Evolutionary conservation across 2,888 invertebrate genomes (phyloP).

Genomic region (Synanthedon formicaeformis): DNA sequence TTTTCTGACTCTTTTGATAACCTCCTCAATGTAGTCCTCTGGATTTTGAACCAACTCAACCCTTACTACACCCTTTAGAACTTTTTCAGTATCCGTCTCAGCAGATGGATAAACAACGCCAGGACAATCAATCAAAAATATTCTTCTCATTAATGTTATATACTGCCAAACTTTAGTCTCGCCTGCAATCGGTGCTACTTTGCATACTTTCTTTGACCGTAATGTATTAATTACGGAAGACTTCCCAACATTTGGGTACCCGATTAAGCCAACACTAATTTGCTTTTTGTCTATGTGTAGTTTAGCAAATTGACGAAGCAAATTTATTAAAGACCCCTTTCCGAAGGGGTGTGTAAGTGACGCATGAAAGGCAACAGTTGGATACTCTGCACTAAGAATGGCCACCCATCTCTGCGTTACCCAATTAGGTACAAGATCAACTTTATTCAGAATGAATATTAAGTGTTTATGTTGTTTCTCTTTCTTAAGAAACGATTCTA

Average conservation of each 20-base stretch:
- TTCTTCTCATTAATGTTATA: conserved; percentile 96
- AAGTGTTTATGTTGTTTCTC: conserved; percentile 98
- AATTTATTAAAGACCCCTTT: conserved; percentile 96
- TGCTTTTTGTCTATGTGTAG: conserved; percentile 97
- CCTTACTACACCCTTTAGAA: conserved; percentile 97
- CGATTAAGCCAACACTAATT: conserved; percentile 98
- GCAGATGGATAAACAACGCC: conserved; percentile 98
- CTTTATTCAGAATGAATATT: conserved; percentile 97
- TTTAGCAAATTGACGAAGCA: conserved; percentile 95
- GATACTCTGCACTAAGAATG: conserved; percentile 92
- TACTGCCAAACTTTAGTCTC: conserved; percentile 99
- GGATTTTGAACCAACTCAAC: conserved; percentile 94
- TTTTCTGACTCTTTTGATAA: conserved; percentile 86
- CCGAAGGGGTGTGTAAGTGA: conserved; percentile 98
- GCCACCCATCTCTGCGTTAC: conserved; percentile 98
- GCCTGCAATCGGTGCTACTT: conserved; percentile 98
- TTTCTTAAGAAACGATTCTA: conserved; percentile 90
- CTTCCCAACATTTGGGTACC: conserved; percentile 99
- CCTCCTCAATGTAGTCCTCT: conserved; percentile 91
- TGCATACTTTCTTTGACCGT: conserved; percentile 96
- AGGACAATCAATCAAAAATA: conserved; percentile 98
- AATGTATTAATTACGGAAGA: conserved; percentile 98
- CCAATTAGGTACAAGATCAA: conserved; percentile 97
- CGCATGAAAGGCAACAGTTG: conserved; percentile 98
- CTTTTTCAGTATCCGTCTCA: conserved; percentile 94